phyloP scores from a whole-genome alignment of 2,797 vertebrate genomes.

The Podarcis siculus region DNA sequence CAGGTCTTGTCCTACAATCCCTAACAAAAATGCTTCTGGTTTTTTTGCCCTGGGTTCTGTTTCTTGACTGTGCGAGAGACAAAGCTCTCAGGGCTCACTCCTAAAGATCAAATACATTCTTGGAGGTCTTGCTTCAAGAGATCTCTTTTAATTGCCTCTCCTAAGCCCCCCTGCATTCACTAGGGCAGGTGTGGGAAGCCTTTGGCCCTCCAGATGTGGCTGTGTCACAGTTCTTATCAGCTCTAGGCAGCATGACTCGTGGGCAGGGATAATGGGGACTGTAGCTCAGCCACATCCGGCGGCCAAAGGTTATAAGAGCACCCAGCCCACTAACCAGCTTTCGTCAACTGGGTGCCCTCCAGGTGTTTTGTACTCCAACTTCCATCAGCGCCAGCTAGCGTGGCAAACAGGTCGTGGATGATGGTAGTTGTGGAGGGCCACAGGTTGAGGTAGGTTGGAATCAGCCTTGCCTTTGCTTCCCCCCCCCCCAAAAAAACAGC shows the following conservation, averaged over 20 bases:
- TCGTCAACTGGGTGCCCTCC: too few relatives aligned
- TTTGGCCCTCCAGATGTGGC: neutral
- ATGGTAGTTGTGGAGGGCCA: too few relatives aligned
- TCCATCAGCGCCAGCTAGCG: too few relatives aligned
- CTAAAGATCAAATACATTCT: neutral
- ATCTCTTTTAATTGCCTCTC: neutral
- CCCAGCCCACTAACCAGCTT: too few relatives aligned
- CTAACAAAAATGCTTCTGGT: too few relatives aligned
- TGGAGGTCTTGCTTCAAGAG: neutral
- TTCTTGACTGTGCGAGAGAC: neutral
- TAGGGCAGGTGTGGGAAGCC: neutral
- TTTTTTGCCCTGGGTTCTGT: neutral
- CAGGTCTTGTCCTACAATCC: too few relatives aligned
- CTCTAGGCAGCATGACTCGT: neutral
- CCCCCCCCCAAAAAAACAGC: too few relatives aligned
- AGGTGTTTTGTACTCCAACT: too few relatives aligned
- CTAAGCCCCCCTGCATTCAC: neutral
- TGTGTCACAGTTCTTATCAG: neutral
- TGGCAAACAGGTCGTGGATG: too few relatives aligned
- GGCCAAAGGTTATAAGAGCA: too few relatives aligned
- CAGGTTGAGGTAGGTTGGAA: too few relatives aligned
- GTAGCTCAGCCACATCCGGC: neutral
- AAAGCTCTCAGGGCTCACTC: neutral
- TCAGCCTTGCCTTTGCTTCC: too few relatives aligned
- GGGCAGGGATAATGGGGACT: neutral